phyloP scores from a whole-genome alignment of 2,113 vertebrate species.

The Lepidothrix coronata region DNA sequence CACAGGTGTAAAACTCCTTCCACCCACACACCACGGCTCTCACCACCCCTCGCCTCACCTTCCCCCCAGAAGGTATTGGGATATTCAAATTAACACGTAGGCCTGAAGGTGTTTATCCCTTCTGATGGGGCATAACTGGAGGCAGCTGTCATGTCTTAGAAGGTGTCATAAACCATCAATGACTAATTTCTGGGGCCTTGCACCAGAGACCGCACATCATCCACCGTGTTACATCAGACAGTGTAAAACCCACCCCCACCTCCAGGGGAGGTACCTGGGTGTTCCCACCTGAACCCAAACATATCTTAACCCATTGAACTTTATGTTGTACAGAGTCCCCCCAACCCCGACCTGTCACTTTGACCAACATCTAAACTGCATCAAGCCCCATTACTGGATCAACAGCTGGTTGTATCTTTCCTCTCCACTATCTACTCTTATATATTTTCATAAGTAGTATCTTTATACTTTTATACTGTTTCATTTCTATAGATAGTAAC shows the following conservation, averaged over 20 bases:
- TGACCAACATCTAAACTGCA: rapidly evolving
- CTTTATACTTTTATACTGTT: neutral
- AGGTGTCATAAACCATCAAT: neutral
- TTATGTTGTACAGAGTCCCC: neutral
- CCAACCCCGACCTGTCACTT: neutral
- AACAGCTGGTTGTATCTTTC: too few species aligned
- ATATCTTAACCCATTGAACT: rapidly evolving
- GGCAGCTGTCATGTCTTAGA: neutral
- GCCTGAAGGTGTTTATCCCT: neutral
- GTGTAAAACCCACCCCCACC: neutral
- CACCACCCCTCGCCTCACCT: neutral
- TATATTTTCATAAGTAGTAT: neutral
- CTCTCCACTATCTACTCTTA: neutral
- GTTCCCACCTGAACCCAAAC: neutral
- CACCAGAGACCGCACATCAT: neutral
- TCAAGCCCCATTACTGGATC: neutral
- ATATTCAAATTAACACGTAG: rapidly evolving
- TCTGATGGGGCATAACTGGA: neutral
- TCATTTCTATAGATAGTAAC: neutral
- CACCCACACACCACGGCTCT: too few species aligned
- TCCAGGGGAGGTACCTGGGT: neutral
- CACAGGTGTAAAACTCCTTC: neutral
- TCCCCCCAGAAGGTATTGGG: neutral
- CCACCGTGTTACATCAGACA: too few species aligned
- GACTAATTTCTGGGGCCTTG: too few species aligned